Evolutionary conservation across 2,888 invertebrate species (phyloP), one percentile per base, ranked within the genome.

Genomic region (Drosophila peninsularis): DNA sequence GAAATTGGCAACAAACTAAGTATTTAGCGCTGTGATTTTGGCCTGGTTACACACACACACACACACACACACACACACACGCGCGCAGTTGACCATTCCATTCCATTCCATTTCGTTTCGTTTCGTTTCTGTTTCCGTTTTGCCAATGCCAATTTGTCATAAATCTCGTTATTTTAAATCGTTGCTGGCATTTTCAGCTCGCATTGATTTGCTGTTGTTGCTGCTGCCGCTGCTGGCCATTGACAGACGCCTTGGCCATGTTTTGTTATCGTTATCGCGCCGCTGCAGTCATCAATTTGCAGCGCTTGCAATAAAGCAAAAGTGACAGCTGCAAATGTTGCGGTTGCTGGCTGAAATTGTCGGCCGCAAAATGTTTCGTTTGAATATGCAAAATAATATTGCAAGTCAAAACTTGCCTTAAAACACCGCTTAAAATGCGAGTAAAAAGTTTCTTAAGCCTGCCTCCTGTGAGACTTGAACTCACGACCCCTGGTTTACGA

Each of bases 401-500:
- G 19, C n/a, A 21, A 19, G 13, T 27, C 2, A 2, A 13, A 39
- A 27, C 10, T 30, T 30, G 27, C 6, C 27, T 30, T 30, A 30
- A 30, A 39, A 17, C 17, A 17, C 0, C 3, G 39, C 10, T 39
- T 10, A 17, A 39, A 39, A 39, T 37, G 6, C 5, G 9, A 7
- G n/a, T n/a, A 24, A n/a, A n/a, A n/a, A 13, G 24, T 39, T 17
- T 1, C 39, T 39, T 39, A 9, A 37, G 13, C 36, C 10, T 95
- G 96, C 96, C 96, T 95, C 95, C 95, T 95, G 95, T 95, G 96
- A 96, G 96, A 95, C 95, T 96, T 95, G 96, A 96, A 96, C 96
- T 96, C 96, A 95, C 96, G 96, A 96, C 96, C 96, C 95, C 95
- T 96, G 95, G 96, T 96, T 96, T 96, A 96, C 96, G 95, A 96